Evolutionary conservation across 2,888 invertebrate genomes (phyloP).

Genomic region (Drosophila planitibia): DNA sequence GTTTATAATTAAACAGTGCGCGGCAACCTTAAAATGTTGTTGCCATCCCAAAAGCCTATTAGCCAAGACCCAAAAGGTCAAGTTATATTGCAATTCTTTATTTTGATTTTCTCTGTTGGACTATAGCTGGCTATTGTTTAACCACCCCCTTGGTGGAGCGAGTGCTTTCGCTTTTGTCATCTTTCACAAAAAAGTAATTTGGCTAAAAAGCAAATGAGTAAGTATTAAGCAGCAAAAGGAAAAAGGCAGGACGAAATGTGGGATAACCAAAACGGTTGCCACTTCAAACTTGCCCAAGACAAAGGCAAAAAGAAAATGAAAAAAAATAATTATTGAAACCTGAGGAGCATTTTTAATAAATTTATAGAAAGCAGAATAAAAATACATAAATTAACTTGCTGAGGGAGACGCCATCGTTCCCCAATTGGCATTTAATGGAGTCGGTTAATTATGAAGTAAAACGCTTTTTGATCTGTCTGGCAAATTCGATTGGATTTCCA

Average conservation of each 20-base stretch:
- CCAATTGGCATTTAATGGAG: slow-evolving; percentile 74
- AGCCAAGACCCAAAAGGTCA: slow-evolving; percentile 32
- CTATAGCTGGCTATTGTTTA: slow-evolving; percentile 5
- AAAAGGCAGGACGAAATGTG: slow-evolving; percentile 18
- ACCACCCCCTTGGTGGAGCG: neutral
- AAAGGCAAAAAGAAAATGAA: slow-evolving; percentile 20
- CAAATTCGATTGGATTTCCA: slow-evolving; percentile 42
- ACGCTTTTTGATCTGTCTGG: slow-evolving; percentile 66
- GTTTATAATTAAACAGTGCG: slow-evolving; percentile 49
- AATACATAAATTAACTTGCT: slow-evolving; percentile 53
- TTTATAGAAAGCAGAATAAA: slow-evolving; percentile 13
- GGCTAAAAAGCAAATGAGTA: slow-evolving; percentile 72
- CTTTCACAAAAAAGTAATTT: slow-evolving; percentile 67
- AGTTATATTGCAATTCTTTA: slow-evolving; percentile 27
- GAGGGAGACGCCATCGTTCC: slow-evolving; percentile 1
- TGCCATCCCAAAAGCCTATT: slow-evolving; percentile 46
- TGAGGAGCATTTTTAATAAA: slow-evolving; percentile 41
- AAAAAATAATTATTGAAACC: slow-evolving; percentile 21
- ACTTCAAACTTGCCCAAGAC: slow-evolving; percentile 40
- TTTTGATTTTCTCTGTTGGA: slow-evolving; percentile 24
- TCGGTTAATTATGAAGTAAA: slow-evolving; percentile 67
- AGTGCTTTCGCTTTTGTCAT: slow-evolving; percentile 52
- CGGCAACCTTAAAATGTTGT: slow-evolving; percentile 31
- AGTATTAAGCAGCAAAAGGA: slow-evolving; percentile 59
- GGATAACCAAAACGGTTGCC: slow-evolving; percentile 36